Evolutionary conservation across 2,888 invertebrate species (phyloP).

Genomic region (Yponomeuta cagnagella): DNA sequence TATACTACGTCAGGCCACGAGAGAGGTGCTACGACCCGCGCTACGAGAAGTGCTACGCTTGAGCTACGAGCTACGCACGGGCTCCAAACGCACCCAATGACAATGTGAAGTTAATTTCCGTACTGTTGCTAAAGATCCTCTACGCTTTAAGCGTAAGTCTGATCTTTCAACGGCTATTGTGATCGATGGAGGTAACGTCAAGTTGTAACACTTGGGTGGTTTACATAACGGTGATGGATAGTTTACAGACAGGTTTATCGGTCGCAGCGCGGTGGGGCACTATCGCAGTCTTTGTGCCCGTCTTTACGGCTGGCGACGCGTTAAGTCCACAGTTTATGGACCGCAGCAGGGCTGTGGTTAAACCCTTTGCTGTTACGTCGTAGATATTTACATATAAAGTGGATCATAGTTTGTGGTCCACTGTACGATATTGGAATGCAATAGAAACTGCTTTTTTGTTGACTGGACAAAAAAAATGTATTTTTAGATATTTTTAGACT

Average conservation of each 20-base stretch:
- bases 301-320: conserved; percentile 5
- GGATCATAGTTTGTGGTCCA: neutral
- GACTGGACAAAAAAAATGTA: neutral
- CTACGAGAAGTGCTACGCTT: neutral
- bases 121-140: neutral
- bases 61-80: neutral
- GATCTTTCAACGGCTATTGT: conserved; percentile 1
- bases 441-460: neutral
- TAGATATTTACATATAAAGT: conserved; percentile 21
- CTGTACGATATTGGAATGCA: neutral
- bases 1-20: neutral
- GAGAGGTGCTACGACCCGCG: neutral
- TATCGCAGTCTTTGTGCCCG: neutral
- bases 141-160: neutral
- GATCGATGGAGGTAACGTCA: neutral
- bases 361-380: neutral
- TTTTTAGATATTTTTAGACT: neutral
- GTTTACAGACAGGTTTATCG: conserved; percentile 3
- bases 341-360: neutral
- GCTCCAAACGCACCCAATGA: neutral
- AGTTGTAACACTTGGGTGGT: neutral
- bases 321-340: conserved; percentile 20
- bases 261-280: neutral
- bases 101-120: too few species aligned
- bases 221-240: neutral